phyloP scores from a whole-genome alignment of 2,888 invertebrate genomes.

The Brachypterus glaber region DNA sequence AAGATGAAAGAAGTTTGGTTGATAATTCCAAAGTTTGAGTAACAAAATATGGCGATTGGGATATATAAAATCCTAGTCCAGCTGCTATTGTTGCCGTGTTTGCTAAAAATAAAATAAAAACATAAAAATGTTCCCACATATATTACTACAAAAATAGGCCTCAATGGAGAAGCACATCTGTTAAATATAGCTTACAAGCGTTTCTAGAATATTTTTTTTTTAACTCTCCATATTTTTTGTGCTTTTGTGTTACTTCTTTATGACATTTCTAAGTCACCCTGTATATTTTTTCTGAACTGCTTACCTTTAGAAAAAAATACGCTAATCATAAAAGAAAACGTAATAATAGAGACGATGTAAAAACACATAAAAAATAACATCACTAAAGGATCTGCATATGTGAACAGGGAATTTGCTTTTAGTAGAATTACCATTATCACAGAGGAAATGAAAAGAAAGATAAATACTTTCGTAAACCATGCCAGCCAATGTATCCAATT shows the following conservation, averaged over 20 bases:
- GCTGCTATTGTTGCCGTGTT: conserved; percentile 69
- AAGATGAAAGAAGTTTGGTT: conserved; percentile 53
- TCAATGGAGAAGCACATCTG: too few species aligned
- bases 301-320: conserved; percentile 64
- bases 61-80: conserved; percentile 66
- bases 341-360: conserved; percentile 56
- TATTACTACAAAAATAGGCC: too few species aligned
- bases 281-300: too few species aligned
- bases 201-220: too few species aligned
- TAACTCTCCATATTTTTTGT: too few species aligned
- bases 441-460: conserved; percentile 53
- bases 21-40: conserved; percentile 48
- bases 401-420: conserved; percentile 49
- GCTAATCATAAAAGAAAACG: conserved; percentile 65
- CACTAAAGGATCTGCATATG: conserved; percentile 52
- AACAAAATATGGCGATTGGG: conserved; percentile 63
- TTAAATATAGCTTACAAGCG: too few species aligned
- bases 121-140: neutral
- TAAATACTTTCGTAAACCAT: conserved; percentile 69
- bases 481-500: conserved; percentile 79
- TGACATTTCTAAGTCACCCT: too few species aligned
- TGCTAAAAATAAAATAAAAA: conserved; percentile 43
- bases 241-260: neutral
- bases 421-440: conserved; percentile 46
- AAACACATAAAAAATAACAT: conserved; percentile 57